Evolutionary conservation across 2,113 vertebrate genomes (phyloP), one percentile per base, ranked within the genome.

Genomic region (Martes martes): DNA sequence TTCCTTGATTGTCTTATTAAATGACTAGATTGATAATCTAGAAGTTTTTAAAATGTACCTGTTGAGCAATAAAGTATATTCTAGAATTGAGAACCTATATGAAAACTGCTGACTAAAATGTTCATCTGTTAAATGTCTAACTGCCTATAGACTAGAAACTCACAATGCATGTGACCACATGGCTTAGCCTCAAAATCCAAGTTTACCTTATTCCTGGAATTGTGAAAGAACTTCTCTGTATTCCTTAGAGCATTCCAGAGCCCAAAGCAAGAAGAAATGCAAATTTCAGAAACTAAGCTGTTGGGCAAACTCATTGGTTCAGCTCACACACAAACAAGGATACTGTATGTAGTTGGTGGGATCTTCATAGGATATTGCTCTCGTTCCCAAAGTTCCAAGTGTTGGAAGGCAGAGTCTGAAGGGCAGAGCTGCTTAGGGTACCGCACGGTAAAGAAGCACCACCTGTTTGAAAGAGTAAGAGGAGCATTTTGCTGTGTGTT

Each of bases 51-150:
- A 67, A 65, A 59, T n/a, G 1, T 28, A 89, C 23, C 14, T 65
- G 11, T 50, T 81, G 15, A 31, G 14, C 14, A 86, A 67, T 45
- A 55, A 86, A 79, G 1, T 65, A 18, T 71, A 94, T 87, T 65
- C 14, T 79, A 69, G 55, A 87, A 65, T 21, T 36, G 31, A 50
- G 11, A 65, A 10, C 1, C 28, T 95, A n/a, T 85, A 80, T 86
- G 89, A 73, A 94, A 94, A 61, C 10, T 67, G 79, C 85, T 88
- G 16, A 73, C 50, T 67, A 50, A 81, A 96, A 82, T 18, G 19
- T 39, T 76, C 10, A 85, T 21, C 21, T 36, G 47, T 59, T 79
- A 83, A 82, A 71, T 39, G 15, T 55, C 26, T 85, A 71, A 74
- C 4, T n/a, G 7, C 6, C 24, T 18, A 39, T n/a, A 57, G 33